Base-by-base conservation (phyloP, 2,113 vertebrate species). In the Sceloporus tristichus region DNA sequence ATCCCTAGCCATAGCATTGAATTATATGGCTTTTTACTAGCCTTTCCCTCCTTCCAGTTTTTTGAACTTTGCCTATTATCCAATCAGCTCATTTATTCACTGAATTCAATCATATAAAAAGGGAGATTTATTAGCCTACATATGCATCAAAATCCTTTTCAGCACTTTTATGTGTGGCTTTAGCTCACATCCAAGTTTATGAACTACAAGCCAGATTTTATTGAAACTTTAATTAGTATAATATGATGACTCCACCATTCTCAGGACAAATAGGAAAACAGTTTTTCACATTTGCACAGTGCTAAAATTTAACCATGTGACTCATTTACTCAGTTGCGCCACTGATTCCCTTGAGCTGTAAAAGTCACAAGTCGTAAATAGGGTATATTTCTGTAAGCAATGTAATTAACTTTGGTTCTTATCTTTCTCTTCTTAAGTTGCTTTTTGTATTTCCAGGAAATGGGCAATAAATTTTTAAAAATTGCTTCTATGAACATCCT, bases 391-490 rank as follows among this genome's bases (percentile, higher is more conserved):
- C 87, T 88, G 53, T 40, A 27, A 89, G 88, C 76, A 25, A 40
- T 27, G 1, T 62, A 54, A 89, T 92, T 93, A 93, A 91, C 77
- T 89, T 76, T 86, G 88, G 71, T 59, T 92, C 74, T 87, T 89
- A 85, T 82, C 66, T 59, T 80, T 59, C 25, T 78, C 80, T 87
- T 82, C 23, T 25, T 68, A 75, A 65, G 27, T 82, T 75, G 42
- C 10, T 68, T 14, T 79, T 92, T 85, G n/a, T 73, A 85, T 91
- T 91, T 68, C 68, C 79, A 90, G 56, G 53, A 80, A 48, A 70
- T 11, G 18, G 59, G 21, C 29, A 29, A 42, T 42, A 16, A 40
- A 25, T 48, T 86, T 29, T 85, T 70, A 82, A 80, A 42, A 89
- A 74, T 42, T 79, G 74, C 56, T 88, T 88, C 62, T 29, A 40